These are phyloP conservation scores for Ochropacha duplaris DNA, from an alignment of 2,888 invertebrate species.

Conservation along the genomic window DNA sequence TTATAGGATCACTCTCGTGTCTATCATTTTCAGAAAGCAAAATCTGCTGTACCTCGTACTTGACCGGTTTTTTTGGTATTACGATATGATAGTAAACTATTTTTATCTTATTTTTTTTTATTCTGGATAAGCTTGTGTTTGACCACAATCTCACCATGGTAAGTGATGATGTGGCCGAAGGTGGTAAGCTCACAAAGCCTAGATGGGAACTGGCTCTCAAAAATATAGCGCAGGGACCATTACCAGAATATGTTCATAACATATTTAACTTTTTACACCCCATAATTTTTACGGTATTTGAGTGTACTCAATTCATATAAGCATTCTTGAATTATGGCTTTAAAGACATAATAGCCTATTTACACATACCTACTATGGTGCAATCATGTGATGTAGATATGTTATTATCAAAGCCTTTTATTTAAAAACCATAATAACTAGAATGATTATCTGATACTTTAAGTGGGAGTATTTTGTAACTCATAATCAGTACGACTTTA, in stretches of 20 bases:
- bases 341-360: background rate
- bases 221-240: no score
- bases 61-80: no score
- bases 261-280: background rate
- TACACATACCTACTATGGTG: background rate
- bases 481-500: constrained; percentile 4
- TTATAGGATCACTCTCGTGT: no score
- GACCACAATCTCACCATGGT: no score
- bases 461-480: constrained; percentile 1
- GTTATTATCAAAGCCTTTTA: constrained; percentile 2
- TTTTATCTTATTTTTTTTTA: no score
- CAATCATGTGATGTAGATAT: background rate
- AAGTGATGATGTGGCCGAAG: no score
- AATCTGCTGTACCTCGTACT: no score
- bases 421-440: constrained; percentile 3
- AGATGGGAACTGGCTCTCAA: no score
- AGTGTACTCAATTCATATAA: background rate
- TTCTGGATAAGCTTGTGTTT: no score
- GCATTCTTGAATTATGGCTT: background rate
- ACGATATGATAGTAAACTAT: no score
- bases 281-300: background rate
- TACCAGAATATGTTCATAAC: background rate
- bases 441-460: background rate
- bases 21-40: no score
- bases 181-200: no score